phyloP scores from a whole-genome alignment of 1,140 invertebrate genomes.

The Trichonephila clavipes region DNA sequence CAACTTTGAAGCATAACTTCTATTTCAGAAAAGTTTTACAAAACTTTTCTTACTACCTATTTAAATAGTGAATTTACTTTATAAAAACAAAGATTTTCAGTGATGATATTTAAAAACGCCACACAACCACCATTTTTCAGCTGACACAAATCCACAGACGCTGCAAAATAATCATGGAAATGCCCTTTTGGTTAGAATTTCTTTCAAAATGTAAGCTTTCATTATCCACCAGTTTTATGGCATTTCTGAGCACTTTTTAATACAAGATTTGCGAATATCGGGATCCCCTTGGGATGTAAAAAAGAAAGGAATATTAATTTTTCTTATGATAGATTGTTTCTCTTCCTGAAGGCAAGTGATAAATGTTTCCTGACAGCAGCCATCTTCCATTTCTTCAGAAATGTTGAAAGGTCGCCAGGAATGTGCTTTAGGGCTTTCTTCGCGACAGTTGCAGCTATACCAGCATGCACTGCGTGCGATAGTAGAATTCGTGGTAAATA shows the following conservation, averaged over 20 bases:
- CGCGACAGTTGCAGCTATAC: not conserved
- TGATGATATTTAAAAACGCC: not conserved
- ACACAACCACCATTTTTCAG: not conserved
- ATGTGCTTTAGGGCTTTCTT: not conserved
- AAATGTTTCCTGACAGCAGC: constrained; percentile 16
- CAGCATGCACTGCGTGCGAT: not conserved
- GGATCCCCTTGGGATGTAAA: not conserved
- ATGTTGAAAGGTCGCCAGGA: not conserved
- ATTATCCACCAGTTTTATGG: not conserved
- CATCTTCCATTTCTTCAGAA: not conserved
- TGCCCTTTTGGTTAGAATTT: not conserved
- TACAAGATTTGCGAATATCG: constrained; percentile 9
- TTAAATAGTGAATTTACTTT: no score
- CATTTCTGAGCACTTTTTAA: not conserved
- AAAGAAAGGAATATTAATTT: constrained; percentile 23
- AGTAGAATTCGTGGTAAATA: no score
- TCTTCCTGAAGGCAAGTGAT: not conserved
- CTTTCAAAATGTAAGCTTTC: not conserved
- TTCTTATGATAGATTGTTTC: not conserved
- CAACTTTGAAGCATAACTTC: no score
- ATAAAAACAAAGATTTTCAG: no score
- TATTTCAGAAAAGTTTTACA: no score
- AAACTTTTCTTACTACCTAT: no score
- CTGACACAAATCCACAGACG: not conserved
- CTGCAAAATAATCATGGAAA: not conserved